These are phyloP conservation scores for Drosophila lini DNA, from an alignment of 1,140 invertebrate species.

Conservation along the genomic window DNA sequence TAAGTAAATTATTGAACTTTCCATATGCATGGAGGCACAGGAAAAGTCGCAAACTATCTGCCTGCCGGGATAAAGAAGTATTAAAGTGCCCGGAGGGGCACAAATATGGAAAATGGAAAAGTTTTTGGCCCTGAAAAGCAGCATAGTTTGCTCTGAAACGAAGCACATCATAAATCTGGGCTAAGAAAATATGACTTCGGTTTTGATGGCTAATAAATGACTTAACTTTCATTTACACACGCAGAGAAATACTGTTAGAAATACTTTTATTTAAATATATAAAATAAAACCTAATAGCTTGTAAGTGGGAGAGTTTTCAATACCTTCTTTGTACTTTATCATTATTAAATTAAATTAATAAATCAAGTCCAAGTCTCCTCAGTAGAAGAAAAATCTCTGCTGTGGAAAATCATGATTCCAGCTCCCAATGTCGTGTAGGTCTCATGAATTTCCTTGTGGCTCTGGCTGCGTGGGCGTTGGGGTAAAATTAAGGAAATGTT, in stretches of 20 bases:
- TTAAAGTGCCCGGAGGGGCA: slow-evolving; percentile 13
- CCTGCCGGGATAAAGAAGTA: slow-evolving; percentile 36
- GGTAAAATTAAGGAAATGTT: slow-evolving; percentile 69
- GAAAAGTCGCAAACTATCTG: slow-evolving; percentile 40
- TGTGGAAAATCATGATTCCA: slow-evolving; percentile 54
- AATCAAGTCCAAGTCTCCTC: neutral
- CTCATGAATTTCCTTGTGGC: slow-evolving; percentile 24
- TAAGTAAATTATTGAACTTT: slow-evolving; percentile 78
- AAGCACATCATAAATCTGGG: slow-evolving; percentile 5
- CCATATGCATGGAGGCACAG: slow-evolving; percentile 53
- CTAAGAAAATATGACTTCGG: slow-evolving; percentile 9
- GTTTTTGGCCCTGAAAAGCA: slow-evolving; percentile 12
- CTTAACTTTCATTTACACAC: neutral
- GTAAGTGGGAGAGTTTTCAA: neutral
- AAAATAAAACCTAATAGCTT: neutral
- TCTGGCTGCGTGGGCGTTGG: slow-evolving; percentile 48
- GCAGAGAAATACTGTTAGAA: neutral
- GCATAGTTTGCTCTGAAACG: slow-evolving; percentile 6
- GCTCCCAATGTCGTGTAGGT: slow-evolving; percentile 29
- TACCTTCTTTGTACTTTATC: too few species aligned
- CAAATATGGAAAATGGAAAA: slow-evolving; percentile 31
- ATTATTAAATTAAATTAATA: too few species aligned
- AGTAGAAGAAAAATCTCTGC: slow-evolving; percentile 8
- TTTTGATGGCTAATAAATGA: slow-evolving; percentile 4
- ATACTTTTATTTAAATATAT: neutral